A percentile compares a stretch with the other conserved stretches of the same genome.
Evolutionary conservation across 2,113 vertebrate genomes (phyloP).

Genomic region (Heloderma charlesbogerti): DNA sequence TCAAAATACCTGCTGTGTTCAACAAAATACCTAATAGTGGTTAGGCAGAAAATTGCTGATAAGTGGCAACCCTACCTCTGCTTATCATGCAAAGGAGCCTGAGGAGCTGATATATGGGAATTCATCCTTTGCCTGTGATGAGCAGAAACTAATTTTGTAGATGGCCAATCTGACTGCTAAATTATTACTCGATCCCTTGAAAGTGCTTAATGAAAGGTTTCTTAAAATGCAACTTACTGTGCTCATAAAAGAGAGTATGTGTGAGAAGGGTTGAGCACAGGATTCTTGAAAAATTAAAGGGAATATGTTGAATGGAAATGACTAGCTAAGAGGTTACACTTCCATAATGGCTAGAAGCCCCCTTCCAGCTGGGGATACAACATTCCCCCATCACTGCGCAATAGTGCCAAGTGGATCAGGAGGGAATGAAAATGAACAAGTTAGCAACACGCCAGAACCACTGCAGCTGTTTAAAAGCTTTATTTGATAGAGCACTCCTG

Average conservation of each 20-base stretch:
- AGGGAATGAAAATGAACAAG: background rate
- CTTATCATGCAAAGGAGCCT: background rate
- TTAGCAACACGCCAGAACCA: background rate
- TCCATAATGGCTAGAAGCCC: background rate
- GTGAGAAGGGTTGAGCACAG: background rate
- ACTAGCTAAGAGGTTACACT: background rate
- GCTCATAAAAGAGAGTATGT: background rate
- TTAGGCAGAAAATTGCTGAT: background rate
- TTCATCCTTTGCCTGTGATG: background rate
- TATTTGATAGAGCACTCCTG: slow-evolving; percentile 63
- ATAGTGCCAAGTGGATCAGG: background rate
- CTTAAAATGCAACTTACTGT: background rate
- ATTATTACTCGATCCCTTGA: background rate
- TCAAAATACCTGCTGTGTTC: background rate
- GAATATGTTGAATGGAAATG: background rate
- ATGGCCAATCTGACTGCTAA: background rate
- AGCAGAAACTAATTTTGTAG: background rate
- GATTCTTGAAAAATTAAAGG: background rate
- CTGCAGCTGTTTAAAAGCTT: slow-evolving; percentile 66
- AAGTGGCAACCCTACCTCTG: background rate
- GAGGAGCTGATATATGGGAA: background rate
- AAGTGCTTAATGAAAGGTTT: background rate
- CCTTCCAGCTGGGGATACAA: background rate
- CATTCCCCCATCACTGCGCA: background rate
- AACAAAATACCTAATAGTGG: background rate